Evolutionary conservation across 2,888 invertebrate species (phyloP), one percentile per base, ranked within the genome.

Genomic region (Rapana venosa): DNA sequence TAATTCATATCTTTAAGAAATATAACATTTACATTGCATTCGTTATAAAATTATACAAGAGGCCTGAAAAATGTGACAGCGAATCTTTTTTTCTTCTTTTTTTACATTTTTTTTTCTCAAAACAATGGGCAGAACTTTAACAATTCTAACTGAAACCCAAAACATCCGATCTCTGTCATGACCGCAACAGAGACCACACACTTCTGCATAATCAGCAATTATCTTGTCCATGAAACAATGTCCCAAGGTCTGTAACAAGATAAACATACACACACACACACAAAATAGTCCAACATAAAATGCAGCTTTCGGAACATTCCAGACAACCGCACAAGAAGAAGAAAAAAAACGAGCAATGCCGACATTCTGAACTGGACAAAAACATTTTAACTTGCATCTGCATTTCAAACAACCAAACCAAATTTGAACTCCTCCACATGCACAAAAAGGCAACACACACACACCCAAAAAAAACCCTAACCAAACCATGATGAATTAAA

Each of bases 291-390:
- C 47, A 47, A 74, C 2, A 74, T 74, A 74, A n/a, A 74, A 74
- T 74, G 74, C 74, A n/a, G 74, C 74, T n/a, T 74, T 74, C n/a
- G n/a, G 74, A 74, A 74, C 74, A 74, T 74, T 74, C n/a, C 26
- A 74, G 74, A 74, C n/a, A 74, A n/a, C 74, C n/a, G n/a, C 74
- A 74, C 26, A 74, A 47, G 47, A 47, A 47, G 8, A 47, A 47
- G 47, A 47, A 47, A 47, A 47, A 5, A 8, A 47, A 5, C 2
- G 8, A 74, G 74, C 74, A 74, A 74, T 74, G 26, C n/a, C 8
- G 26, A 74, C 22, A 74, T 74, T 74, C 74, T 74, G 74, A 74
- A 74, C 74, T n/a, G n/a, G 74, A 74, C 30, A n/a, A n/a, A 47
- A n/a, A 74, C n/a, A 74, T 74, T 11, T 5, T 74, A n/a, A 11